A percentile compares a stretch with the other conserved stretches of the same genome.
These are phyloP conservation scores for Marcusenius ussheri DNA, from an alignment of 2,113 vertebrate genomes.

Conservation along the genomic window DNA sequence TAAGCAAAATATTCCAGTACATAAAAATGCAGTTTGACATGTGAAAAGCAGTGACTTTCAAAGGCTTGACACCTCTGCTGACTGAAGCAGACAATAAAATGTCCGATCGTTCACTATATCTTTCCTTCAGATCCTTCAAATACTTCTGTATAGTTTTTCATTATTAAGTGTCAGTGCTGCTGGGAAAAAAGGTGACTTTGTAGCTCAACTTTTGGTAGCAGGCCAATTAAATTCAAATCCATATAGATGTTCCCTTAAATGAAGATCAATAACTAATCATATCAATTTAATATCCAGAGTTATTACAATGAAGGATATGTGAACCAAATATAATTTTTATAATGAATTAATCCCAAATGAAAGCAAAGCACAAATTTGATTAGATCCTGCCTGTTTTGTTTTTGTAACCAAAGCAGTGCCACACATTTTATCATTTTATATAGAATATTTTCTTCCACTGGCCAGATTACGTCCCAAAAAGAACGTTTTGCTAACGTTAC, in stretches of 20 bases:
- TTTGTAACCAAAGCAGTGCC: constrained; percentile 68
- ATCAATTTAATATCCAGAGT: not conserved
- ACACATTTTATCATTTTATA: constrained; percentile 25
- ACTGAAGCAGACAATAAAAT: not conserved
- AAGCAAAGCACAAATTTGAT: constrained; percentile 9
- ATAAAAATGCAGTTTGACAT: not conserved
- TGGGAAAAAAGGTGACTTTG: not conserved
- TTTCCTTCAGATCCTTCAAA: not conserved
- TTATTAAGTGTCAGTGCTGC: not conserved
- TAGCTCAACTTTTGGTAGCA: not conserved
- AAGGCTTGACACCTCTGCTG: not conserved
- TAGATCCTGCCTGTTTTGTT: constrained; percentile 21
- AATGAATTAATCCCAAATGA: not conserved
- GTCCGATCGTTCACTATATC: not conserved
- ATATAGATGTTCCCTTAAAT: not conserved
- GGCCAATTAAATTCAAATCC: not conserved
- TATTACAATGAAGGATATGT: not conserved
- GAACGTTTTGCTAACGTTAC: constrained; percentile 39
- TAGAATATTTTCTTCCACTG: constrained; percentile 26
- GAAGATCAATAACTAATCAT: not conserved
- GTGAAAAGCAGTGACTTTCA: not conserved
- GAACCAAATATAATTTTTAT: not conserved
- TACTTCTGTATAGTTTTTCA: not conserved
- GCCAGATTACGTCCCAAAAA: constrained; percentile 58
- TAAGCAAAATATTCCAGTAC: constrained; percentile 16